phyloP scores from a whole-genome alignment of 2,888 invertebrate species.

The Eristalinus sepulchralis region DNA sequence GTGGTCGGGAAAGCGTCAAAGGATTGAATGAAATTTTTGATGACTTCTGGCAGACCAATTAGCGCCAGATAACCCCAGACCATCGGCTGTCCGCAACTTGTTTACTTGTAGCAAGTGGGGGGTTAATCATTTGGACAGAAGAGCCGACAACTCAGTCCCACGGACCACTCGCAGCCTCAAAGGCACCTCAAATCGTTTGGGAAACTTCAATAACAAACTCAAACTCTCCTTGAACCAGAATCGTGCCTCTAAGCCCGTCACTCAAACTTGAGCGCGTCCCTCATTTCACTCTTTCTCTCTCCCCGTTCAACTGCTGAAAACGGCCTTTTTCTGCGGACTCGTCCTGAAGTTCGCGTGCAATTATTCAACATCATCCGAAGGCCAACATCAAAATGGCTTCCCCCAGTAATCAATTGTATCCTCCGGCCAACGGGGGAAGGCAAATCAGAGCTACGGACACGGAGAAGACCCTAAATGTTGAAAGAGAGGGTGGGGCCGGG shows the following conservation, averaged over 20 bases:
- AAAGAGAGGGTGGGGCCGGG: not conserved
- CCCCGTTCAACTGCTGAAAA: too few relatives aligned
- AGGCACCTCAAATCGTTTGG: not conserved
- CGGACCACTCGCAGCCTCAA: not conserved
- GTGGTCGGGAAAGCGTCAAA: too few relatives aligned
- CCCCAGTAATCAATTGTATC: slow-evolving; percentile 52
- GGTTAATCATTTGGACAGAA: too few relatives aligned
- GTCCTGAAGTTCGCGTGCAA: slow-evolving; percentile 17
- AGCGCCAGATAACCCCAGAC: too few relatives aligned
- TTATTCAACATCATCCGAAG: slow-evolving; percentile 32
- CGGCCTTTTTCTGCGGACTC: not conserved
- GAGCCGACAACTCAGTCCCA: too few relatives aligned
- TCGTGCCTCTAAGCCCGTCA: not conserved
- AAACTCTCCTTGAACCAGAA: not conserved
- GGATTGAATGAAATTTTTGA: too few relatives aligned
- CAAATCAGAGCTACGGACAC: not conserved
- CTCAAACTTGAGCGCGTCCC: not conserved
- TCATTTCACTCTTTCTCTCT: too few relatives aligned
- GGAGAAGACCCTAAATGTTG: not conserved
- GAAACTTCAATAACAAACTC: not conserved
- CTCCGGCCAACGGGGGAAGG: not conserved
- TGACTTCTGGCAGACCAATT: too few relatives aligned
- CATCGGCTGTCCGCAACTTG: too few relatives aligned
- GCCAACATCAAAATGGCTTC: slow-evolving; percentile 38
- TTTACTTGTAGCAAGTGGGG: too few relatives aligned